These are phyloP conservation scores for Gonatopus flavifemur DNA, from an alignment of 1,140 invertebrate species.

Conservation along the genomic window DNA sequence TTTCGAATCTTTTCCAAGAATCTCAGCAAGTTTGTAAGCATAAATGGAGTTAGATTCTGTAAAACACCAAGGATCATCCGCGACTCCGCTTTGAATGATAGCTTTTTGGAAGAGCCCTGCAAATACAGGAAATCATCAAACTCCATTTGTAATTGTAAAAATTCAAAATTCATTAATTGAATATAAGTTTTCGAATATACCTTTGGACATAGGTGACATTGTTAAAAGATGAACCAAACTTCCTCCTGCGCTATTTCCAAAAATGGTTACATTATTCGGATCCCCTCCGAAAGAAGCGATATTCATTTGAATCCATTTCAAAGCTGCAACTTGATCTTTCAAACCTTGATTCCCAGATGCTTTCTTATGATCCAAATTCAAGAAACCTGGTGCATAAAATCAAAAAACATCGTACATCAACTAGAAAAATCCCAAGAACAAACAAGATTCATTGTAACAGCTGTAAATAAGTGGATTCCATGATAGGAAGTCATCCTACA, in stretches of 20 bases:
- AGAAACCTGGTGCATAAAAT: conserved; percentile 6
- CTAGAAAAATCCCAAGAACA: too few relatives aligned
- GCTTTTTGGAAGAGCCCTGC: conserved; percentile 62
- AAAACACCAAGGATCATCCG: conserved; percentile 47
- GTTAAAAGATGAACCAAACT: conserved; percentile 18
- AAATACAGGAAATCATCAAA: conserved; percentile 11
- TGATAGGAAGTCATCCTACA: too few relatives aligned
- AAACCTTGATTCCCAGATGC: conserved; percentile 16
- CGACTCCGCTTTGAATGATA: conserved; percentile 62
- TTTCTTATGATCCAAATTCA: conserved; percentile 10
- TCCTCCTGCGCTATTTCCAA: conserved; percentile 9
- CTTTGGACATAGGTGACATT: conserved; percentile 24
- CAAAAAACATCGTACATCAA: too few relatives aligned
- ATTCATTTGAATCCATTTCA: conserved; percentile 17
- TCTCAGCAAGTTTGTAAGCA: conserved; percentile 10
- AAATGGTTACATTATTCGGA: conserved; percentile 17
- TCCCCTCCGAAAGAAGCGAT: conserved; percentile 14
- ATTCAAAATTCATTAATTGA: background rate
- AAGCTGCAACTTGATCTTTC: conserved; percentile 11
- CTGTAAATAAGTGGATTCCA: too few relatives aligned
- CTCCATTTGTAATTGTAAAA: background rate
- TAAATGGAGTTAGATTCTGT: background rate
- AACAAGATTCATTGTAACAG: too few relatives aligned
- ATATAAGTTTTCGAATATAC: conserved; percentile 1
- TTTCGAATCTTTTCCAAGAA: conserved; percentile 10